phyloP scores from a whole-genome alignment of 2,888 invertebrate species.

The Agonopterix heracliana region DNA sequence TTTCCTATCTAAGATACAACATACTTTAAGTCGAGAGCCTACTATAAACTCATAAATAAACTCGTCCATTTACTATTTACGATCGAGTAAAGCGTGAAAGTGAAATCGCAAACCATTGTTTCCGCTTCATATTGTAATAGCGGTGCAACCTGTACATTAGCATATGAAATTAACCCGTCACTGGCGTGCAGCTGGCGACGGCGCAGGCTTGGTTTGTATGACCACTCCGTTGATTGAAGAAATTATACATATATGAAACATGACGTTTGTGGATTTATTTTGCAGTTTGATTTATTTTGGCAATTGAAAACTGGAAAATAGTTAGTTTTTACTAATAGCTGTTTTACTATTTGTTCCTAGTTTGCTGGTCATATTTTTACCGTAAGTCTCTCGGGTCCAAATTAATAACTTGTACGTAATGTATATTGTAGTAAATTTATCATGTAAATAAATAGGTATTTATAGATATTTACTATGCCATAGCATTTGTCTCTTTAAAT shows the following conservation, averaged over 20 bases:
- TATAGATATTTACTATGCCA: background rate
- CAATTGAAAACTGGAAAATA: background rate
- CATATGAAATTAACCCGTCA: constrained; percentile 47
- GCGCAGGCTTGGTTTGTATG: constrained; percentile 21
- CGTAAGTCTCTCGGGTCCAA: background rate
- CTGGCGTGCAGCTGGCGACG: constrained; percentile 28
- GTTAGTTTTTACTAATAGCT: background rate
- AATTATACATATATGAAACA: constrained; percentile 14
- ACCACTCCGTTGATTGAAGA: constrained; percentile 37
- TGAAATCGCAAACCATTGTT: constrained; percentile 2
- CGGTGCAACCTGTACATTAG: constrained; percentile 31
- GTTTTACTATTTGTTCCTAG: too few relatives aligned
- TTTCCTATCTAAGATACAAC: too few relatives aligned
- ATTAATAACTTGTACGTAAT: background rate
- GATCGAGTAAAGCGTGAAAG: background rate
- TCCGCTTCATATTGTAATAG: constrained; percentile 21
- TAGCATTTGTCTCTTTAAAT: too few relatives aligned
- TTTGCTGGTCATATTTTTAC: background rate
- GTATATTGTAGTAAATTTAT: too few relatives aligned
- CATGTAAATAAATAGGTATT: too few relatives aligned
- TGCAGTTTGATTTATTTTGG: constrained; percentile 11
- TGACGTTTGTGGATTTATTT: constrained; percentile 10
- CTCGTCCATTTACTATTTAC: background rate
- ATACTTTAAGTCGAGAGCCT: too few relatives aligned
- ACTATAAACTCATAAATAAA: too few relatives aligned